Base-by-base conservation (phyloP, 37 sponge, comb jelly and placozoan genomes). In the Geodia barretti region DNA sequence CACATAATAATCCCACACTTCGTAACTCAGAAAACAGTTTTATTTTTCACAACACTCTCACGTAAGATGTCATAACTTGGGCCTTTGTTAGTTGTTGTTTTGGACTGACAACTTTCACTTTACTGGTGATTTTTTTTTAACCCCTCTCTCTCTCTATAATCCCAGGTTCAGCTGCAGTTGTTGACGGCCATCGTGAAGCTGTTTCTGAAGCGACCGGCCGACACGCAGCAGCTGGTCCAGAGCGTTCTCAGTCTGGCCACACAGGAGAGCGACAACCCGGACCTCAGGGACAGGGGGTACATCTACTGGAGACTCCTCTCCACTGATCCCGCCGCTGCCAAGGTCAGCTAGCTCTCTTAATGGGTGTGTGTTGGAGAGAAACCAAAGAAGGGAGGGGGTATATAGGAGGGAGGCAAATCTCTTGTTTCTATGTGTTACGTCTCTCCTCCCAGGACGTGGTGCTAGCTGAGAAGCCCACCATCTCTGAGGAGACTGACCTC, bases 261-360 rank as follows among this genome's bases (percentile, higher is more conserved):
- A n/a, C 98, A 96, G 94, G 99, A 98, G 75, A 96, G 94, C 33
- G 99, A 98, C 78, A 98, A 98, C 70, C 99, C 99, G 40, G 99
- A 98, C 62, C 85, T 98, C 14, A 73, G 99, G 7, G 99, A 98
- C 90, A 71, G 99, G 26, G 99, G 99, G 9, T 98, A 98, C 80
- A 98, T 98, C 59, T 98, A 98, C 85, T 98, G 99, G 99, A 60
- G 99, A 23, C 87, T 98, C 17, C 91, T 98, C 36, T 98, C 99
- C 70, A 98, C 97, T 58, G 99, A 98, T 72, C 99, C 99, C 8
- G 96, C 90, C 31, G 99, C 99, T 43, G 99, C 99, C 60, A 98
- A 96, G 87, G 92, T 87, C 4, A 33, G 59, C 29, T 26, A 36
- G 26, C 36, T 38, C 36, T 38, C 38, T 37, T 31, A 37, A 26